Base-by-base conservation (phyloP, 2,113 vertebrate genomes). In the Plotosus lineatus region DNA sequence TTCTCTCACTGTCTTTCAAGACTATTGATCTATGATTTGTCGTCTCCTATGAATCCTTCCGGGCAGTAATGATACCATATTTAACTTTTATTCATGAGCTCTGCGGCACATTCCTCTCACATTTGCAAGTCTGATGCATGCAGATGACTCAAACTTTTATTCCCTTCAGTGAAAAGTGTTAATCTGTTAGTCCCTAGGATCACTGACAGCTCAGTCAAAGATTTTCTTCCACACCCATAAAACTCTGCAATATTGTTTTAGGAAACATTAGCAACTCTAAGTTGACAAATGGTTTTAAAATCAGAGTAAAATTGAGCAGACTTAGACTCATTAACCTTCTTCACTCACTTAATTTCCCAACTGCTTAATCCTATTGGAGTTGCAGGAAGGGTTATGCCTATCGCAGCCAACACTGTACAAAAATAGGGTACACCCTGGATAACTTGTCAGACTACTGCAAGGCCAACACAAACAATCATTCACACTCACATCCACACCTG, bases 61-160 rank as follows among this genome's bases (percentile, higher is more conserved):
- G 46, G 38, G 71, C 84, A 84, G 74, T 83, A 83, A 65, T 82
- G 84, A 83, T 84, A 84, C 82, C 86, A 82, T 87, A 86, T 69
- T 85, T 84, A 81, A 92, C 91, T 85, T 92, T 89, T 92, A 92
- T 90, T 89, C 88, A 92, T 92, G 85, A 88, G 84, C 75, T 80
- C 87, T 83, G 85, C 82, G 21, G 36, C 19, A 81, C 83, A 85
- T 77, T 77, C 83, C 86, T 85, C 86, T 77, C 66, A 44, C 63
- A 92, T 91, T 89, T 90, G 84, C 84, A 91, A 92, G 85, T 91
- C 85, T 88, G 89, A 92, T 91, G 46, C 77, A 91, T 90, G 88
- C 84, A 91, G 86, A 90, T 90, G 5, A 9, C 63, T 82, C 61
- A 60, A 77, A 33, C 82, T 40, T 75, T 81, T 46, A 55, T 48